These are phyloP conservation scores for Thomomys bottae DNA, from an alignment of 2,113 vertebrate genomes.

Conservation along the genomic window DNA sequence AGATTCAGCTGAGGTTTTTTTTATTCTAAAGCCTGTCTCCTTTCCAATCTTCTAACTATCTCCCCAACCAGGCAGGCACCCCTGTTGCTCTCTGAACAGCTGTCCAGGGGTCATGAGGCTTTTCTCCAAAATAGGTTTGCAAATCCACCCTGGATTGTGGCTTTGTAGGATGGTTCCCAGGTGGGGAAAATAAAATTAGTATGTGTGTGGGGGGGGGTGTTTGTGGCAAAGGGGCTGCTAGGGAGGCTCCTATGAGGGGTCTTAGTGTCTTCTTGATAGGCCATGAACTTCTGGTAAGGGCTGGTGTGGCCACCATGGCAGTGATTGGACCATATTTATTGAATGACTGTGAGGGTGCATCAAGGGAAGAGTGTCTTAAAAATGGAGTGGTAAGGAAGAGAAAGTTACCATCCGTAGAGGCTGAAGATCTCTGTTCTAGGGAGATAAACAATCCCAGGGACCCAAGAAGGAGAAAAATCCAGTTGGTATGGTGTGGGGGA, in stretches of 20 bases:
- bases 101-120: background rate
- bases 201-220: too few species aligned
- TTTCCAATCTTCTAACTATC: background rate
- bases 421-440: background rate
- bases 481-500: background rate
- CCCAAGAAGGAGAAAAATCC: background rate
- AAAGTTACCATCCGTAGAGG: background rate
- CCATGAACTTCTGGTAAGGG: background rate
- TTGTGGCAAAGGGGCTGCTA: background rate
- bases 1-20: conserved; percentile 5
- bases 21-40: background rate
- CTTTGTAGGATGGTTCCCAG: background rate
- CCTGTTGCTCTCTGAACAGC: background rate
- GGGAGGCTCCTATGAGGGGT: background rate
- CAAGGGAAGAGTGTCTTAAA: background rate
- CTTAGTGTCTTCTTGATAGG: background rate
- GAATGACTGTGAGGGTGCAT: background rate
- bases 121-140: background rate
- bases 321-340: background rate
- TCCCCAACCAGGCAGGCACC: background rate
- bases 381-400: background rate
- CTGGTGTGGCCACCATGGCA: background rate
- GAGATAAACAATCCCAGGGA: background rate
- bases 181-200: background rate
- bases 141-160: background rate